Evolutionary conservation across 2,888 invertebrate genomes (phyloP).

Genomic region (Labia minor): DNA sequence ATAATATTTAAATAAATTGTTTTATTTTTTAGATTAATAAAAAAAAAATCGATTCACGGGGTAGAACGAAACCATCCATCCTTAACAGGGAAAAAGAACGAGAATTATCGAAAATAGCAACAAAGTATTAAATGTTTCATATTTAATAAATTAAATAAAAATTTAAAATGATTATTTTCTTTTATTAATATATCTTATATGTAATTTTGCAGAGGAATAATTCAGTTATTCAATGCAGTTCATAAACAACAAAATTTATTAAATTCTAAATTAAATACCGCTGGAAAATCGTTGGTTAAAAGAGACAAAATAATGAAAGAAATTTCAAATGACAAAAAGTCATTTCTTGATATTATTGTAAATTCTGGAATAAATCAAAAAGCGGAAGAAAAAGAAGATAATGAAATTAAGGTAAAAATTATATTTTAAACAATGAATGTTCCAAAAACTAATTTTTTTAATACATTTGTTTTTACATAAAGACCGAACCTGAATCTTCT

Average conservation of each 20-base stretch:
- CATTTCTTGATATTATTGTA: constrained; percentile 70
- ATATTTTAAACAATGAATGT: background rate
- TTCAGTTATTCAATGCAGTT: constrained; percentile 86
- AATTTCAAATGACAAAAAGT: constrained; percentile 51
- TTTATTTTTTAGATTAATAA: constrained; percentile 40
- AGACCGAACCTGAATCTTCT: too few species aligned
- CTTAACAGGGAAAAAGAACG: constrained; percentile 68
- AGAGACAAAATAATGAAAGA: constrained; percentile 64
- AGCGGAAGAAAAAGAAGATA: constrained; percentile 26
- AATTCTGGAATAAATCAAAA: constrained; percentile 39
- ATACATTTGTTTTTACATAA: too few species aligned
- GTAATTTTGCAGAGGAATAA: constrained; percentile 66
- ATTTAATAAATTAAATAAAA: background rate
- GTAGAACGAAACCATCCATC: constrained; percentile 61
- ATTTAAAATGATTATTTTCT: constrained; percentile 18
- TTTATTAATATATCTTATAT: constrained; percentile 19
- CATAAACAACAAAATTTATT: constrained; percentile 71
- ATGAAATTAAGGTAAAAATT: constrained; percentile 14
- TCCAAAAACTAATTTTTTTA: too few species aligned
- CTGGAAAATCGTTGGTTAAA: constrained; percentile 50
- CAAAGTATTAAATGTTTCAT: constrained; percentile 39
- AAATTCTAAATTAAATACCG: constrained; percentile 52
- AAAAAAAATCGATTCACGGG: constrained; percentile 49
- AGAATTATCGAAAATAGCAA: constrained; percentile 69
- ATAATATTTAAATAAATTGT: too few species aligned